Evolutionary conservation across 2,797 vertebrate genomes (phyloP), one percentile per base, ranked within the genome.

Genomic region (Tragopan temminckii): DNA sequence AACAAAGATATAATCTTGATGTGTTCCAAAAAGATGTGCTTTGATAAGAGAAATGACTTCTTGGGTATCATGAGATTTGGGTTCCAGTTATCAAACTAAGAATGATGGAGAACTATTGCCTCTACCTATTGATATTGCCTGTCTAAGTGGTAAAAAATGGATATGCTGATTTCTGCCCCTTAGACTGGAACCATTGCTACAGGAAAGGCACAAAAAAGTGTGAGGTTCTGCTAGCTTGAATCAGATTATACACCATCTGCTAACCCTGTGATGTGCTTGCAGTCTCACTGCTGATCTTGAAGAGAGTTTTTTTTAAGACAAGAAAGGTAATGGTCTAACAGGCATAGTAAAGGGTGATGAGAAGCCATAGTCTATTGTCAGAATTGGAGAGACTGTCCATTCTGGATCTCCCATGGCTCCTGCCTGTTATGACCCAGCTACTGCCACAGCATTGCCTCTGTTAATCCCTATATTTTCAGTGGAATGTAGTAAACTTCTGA

Each of bases 1-100:
- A 91, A 72, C 10, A 81, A 78, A 70, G 52, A 68, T 12, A 48
- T 4, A 18, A 20, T 84, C 91, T 84, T 82, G 20, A 40, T 80
- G 36, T 72, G 21, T 43, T 80, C 20, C 70, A 92, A 78, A 24
- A 92, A 80, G 45, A 50, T 5, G 1, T 42, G 6, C 8, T 27
- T 84, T 80, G 61, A 74, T 81, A 91, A 67, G 15, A 74, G 17
- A 92, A 88, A 55, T 70, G 0, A 33, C 18, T 88, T 86, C 13
- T 45, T 9, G 48, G 43, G 35, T 24, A 33, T 55, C 12, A 24
- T 8, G 27, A 77, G 33, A 57, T 64, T 76, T 74, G 13, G 7
- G 63, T 92, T 90, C 31, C 23, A 13, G 40, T 53, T 53, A 45
- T 53, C 76, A 72, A 91, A 31, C 4, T 46, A 48, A 46, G 19